phyloP scores from a whole-genome alignment of 2,888 invertebrate genomes.

The Abrostola triplasia region DNA sequence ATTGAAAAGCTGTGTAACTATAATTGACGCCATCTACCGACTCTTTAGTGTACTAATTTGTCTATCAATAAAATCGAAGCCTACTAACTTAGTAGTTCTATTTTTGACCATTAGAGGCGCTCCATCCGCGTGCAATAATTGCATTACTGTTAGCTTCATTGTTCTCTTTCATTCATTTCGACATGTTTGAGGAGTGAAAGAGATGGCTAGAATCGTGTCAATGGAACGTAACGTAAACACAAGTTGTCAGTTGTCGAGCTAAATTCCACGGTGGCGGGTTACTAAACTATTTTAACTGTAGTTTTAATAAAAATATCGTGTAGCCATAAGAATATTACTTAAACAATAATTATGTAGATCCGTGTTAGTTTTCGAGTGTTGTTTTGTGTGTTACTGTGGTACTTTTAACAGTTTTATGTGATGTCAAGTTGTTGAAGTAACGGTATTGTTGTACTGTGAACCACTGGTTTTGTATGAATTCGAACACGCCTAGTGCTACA shows the following conservation, averaged over 20 bases:
- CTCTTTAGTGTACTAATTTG: conserved; percentile 5
- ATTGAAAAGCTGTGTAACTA: neutral
- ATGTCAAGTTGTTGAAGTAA: conserved; percentile 71
- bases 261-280: conserved; percentile 73
- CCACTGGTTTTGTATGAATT: conserved; percentile 69
- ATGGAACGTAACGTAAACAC: conserved; percentile 79
- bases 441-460: conserved; percentile 71
- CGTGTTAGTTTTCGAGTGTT: conserved; percentile 40
- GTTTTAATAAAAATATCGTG: conserved; percentile 41
- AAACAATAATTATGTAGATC: conserved; percentile 50
- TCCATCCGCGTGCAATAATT: conserved; percentile 42
- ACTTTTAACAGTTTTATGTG: conserved; percentile 54
- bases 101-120: conserved; percentile 42
- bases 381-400: conserved; percentile 45
- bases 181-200: conserved; percentile 49
- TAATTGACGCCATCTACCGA: conserved; percentile 39
- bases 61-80: conserved; percentile 50
- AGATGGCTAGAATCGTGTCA: conserved; percentile 64
- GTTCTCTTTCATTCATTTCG: conserved; percentile 53
- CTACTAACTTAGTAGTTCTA: conserved; percentile 46
- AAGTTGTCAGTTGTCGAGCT: conserved; percentile 75
- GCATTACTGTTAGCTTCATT: conserved; percentile 53
- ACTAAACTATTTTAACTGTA: conserved; percentile 42
- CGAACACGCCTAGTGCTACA: conserved; percentile 72
- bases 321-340: conserved; percentile 37